Conservation (phyloP, 2,888 invertebrate species). For the Acanthosoma haemorrhoidale region DNA sequence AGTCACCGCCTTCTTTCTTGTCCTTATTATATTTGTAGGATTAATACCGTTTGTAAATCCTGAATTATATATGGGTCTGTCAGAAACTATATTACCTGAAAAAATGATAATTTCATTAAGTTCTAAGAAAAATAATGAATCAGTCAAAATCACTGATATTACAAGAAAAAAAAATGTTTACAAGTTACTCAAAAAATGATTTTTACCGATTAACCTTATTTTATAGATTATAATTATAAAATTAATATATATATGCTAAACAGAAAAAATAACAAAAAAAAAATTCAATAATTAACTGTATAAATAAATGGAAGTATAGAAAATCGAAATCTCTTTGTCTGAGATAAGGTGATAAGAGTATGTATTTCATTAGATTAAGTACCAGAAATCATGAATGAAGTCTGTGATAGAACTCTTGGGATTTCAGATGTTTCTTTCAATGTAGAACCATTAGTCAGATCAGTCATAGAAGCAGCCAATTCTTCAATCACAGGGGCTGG, state of each 20-base stretch:
- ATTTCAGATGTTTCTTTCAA: conserved; percentile 13
- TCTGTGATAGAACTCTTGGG: conserved; percentile 38
- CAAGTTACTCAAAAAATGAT: too few species aligned
- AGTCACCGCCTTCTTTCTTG: conserved; percentile 20
- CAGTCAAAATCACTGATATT: too few species aligned
- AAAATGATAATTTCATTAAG: neutral
- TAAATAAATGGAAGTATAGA: too few species aligned
- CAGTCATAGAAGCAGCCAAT: conserved; percentile 34
- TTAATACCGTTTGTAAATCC: neutral
- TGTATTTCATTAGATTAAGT: too few species aligned
- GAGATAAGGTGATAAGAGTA: too few species aligned
- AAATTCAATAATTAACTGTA: too few species aligned
- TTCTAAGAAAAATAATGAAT: too few species aligned
- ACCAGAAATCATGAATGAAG: conserved; percentile 40
- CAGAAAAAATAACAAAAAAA: too few species aligned
- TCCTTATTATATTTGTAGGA: neutral
- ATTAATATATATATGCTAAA: neutral
- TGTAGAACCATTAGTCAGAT: conserved; percentile 27
- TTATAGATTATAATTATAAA: neutral
- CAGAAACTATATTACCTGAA: conserved; percentile 17
- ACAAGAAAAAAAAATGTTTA: too few species aligned
- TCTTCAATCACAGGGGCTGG: conserved; percentile 32
- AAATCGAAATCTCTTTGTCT: too few species aligned
- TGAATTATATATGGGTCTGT: neutral
- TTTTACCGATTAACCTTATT: too few species aligned